These are phyloP conservation scores for Dimorphilus gyrociliatus DNA, from an alignment of 2,888 invertebrate genomes.

Conservation along the genomic window DNA sequence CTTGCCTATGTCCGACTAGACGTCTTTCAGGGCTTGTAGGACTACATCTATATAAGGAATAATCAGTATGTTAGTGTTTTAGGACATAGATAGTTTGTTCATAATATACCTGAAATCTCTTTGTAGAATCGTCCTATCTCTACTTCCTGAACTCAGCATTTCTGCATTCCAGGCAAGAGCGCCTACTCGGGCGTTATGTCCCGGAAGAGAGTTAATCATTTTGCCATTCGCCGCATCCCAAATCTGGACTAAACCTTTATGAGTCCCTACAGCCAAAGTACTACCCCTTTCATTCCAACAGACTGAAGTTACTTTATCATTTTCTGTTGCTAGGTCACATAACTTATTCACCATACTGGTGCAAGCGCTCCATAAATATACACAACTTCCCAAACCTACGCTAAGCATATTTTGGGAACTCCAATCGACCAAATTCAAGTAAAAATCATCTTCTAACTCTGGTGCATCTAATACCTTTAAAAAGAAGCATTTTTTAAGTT, in stretches of 20 bases:
- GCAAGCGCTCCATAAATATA: slow-evolving; percentile 96
- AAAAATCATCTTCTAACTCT: slow-evolving; percentile 95
- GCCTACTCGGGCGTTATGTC: slow-evolving; percentile 68
- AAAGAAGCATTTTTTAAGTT: too few relatives aligned
- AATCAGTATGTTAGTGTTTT: background rate
- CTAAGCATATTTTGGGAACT: slow-evolving; percentile 94
- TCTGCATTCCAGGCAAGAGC: slow-evolving; percentile 97
- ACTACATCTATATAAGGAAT: slow-evolving; percentile 1
- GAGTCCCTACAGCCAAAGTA: slow-evolving; percentile 90
- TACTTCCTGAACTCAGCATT: slow-evolving; percentile 78
- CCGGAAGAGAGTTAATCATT: slow-evolving; percentile 72
- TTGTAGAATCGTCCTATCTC: slow-evolving; percentile 81
- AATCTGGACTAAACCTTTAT: slow-evolving; percentile 83
- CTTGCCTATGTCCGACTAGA: slow-evolving; percentile 80
- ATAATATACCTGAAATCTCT: slow-evolving; percentile 60
- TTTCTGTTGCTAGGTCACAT: slow-evolving; percentile 81
- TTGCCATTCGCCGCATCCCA: slow-evolving; percentile 94
- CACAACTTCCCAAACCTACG: slow-evolving; percentile 90
- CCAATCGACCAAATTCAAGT: slow-evolving; percentile 97
- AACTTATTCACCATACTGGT: slow-evolving; percentile 87
- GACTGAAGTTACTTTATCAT: slow-evolving; percentile 90
- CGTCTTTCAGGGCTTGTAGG: slow-evolving; percentile 34
- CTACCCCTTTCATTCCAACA: slow-evolving; percentile 82
- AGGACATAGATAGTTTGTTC: slow-evolving; percentile 6
- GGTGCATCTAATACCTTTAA: slow-evolving; percentile 89